Percentiles rank a stretch among this genome's conserved stretches.
Conservation (phyloP, 2,888 invertebrate species). For the Polietes domitor region DNA sequence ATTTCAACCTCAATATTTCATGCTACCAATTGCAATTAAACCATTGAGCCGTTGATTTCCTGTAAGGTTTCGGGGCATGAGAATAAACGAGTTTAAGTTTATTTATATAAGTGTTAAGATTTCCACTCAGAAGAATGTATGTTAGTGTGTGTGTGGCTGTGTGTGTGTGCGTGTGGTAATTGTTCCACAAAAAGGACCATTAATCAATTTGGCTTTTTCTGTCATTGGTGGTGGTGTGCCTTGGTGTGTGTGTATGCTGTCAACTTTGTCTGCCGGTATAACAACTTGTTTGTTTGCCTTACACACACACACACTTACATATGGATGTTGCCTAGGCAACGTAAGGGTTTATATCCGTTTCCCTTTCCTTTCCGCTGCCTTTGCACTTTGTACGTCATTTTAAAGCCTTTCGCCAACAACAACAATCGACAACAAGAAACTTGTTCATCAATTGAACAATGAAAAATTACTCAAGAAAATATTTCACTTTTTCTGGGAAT, state of each 20-base stretch:
- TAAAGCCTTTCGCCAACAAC: neutral
- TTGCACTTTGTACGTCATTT: neutral
- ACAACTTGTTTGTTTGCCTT: constrained; percentile 21
- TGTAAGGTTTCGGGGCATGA: too few relatives aligned
- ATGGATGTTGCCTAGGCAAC: neutral
- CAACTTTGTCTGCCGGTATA: neutral
- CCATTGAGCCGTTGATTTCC: too few relatives aligned
- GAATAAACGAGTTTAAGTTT: too few relatives aligned
- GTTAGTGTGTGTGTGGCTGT: neutral
- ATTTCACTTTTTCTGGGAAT: neutral
- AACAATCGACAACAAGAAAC: neutral
- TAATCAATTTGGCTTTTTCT: constrained; percentile 51
- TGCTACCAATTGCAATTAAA: too few relatives aligned
- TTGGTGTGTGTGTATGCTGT: neutral
- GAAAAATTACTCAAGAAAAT: neutral
- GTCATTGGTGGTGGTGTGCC: constrained; percentile 1
- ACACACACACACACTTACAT: neutral
- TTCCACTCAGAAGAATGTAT: neutral
- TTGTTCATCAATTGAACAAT: constrained; percentile 4
- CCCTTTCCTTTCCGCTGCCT: neutral
- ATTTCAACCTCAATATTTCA: too few relatives aligned
- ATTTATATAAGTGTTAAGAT: too few relatives aligned
- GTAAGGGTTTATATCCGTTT: neutral
- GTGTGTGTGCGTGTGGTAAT: constrained; percentile 15
- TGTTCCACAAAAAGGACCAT: constrained; percentile 45